Conservation (phyloP, 2,888 invertebrate species). For the Leucozona laternaria region DNA sequence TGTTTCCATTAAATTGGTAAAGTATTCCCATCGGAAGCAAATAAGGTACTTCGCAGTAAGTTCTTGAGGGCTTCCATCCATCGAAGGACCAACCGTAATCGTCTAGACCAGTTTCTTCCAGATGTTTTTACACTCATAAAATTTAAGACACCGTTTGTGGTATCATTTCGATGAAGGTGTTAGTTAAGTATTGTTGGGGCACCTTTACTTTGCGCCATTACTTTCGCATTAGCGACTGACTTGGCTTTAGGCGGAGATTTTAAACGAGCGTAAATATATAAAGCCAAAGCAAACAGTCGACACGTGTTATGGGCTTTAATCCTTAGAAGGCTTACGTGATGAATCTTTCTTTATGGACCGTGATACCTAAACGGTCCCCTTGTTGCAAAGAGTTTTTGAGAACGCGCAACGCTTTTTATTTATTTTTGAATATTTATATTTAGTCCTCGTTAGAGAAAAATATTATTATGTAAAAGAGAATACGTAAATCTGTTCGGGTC, state of each 20-base stretch:
- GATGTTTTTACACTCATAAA: constrained; percentile 38
- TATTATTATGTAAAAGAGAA: too few relatives aligned
- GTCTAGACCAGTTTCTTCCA: constrained; percentile 45
- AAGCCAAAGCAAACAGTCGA: constrained; percentile 41
- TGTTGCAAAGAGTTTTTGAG: not conserved
- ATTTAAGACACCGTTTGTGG: constrained; percentile 53
- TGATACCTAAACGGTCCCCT: not conserved
- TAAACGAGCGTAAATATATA: not conserved
- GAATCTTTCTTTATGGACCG: not conserved
- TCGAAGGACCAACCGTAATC: not conserved
- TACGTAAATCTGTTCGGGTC: not conserved
- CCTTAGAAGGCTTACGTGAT: constrained; percentile 27
- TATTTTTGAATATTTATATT: not conserved
- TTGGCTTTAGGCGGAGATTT: constrained; percentile 33
- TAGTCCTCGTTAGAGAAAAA: not conserved
- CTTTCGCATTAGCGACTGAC: constrained; percentile 46
- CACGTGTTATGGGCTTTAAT: constrained; percentile 42
- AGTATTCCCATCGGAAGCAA: constrained; percentile 2
- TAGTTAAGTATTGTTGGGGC: constrained; percentile 1
- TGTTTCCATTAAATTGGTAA: constrained; percentile 56
- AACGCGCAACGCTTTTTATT: not conserved
- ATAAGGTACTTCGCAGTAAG: not conserved
- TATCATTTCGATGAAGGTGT: constrained; percentile 47
- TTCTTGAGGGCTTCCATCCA: not conserved
- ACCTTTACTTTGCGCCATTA: constrained; percentile 34